Percentiles rank a stretch among this genome's conserved stretches.
Conservation (phyloP, 2,888 invertebrate species). For the Tetropium fuscum region DNA sequence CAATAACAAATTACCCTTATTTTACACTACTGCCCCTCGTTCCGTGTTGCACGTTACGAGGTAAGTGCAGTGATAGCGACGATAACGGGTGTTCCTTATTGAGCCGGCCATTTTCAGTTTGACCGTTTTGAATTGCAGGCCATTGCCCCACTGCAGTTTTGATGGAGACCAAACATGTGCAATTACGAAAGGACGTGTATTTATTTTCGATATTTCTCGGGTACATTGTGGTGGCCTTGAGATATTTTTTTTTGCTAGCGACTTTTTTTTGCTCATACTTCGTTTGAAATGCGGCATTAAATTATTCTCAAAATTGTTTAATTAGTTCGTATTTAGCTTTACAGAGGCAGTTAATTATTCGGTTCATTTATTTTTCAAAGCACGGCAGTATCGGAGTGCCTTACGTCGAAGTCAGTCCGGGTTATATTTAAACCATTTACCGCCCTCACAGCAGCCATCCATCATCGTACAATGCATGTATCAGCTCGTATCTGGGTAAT, state of each 20-base stretch:
- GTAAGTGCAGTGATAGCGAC: background rate
- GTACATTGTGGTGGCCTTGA: no score
- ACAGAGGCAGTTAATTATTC: background rate
- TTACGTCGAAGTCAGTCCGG: slow-evolving; percentile 11
- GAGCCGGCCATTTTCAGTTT: background rate
- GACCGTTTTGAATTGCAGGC: no score
- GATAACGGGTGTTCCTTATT: background rate
- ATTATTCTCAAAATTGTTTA: no score
- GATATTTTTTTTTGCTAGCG: no score
- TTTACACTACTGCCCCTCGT: background rate
- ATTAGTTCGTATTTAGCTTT: no score
- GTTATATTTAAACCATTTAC: slow-evolving; percentile 30
- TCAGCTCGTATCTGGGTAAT: slow-evolving; percentile 52
- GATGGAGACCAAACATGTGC: no score
- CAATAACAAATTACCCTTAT: slow-evolving; percentile 10
- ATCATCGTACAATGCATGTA: slow-evolving; percentile 36
- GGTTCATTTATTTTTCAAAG: slow-evolving; percentile 4
- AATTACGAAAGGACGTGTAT: no score
- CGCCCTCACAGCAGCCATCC: slow-evolving; percentile 28
- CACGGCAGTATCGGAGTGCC: background rate
- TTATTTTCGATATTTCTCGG: no score
- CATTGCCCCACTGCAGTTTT: no score
- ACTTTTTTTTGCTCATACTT: no score
- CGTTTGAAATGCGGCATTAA: no score
- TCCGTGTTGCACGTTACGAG: background rate